These are phyloP conservation scores for Rhegmatorhina hoffmannsi DNA, from an alignment of 2,113 vertebrate species.

Conservation along the genomic window DNA sequence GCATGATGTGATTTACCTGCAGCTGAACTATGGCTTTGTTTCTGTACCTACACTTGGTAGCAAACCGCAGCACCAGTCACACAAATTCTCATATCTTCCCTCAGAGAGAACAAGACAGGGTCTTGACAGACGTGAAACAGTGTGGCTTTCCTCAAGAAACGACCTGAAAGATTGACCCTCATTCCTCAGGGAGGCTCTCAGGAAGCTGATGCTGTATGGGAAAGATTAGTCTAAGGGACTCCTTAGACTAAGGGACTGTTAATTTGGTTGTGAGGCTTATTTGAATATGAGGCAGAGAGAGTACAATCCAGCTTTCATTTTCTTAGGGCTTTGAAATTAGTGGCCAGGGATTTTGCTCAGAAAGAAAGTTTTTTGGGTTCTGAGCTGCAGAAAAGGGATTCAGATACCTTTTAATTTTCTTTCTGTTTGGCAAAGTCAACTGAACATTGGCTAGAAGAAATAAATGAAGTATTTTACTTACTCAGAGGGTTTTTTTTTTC, in stretches of 20 bases:
- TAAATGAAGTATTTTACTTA: not conserved
- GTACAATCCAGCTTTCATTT: not conserved
- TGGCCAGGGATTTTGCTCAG: not conserved
- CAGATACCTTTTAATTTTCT: not conserved
- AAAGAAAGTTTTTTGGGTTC: not conserved
- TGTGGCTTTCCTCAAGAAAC: not conserved
- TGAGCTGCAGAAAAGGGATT: not conserved
- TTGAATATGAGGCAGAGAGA: not conserved
- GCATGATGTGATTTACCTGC: not conserved
- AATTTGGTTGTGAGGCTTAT: not conserved
- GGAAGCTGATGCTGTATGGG: not conserved
- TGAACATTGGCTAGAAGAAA: not conserved
- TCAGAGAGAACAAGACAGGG: not conserved
- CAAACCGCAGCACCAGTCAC: not conserved
- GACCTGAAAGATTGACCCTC: not conserved
- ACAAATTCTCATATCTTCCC: not conserved
- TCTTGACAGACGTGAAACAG: fast-evolving
- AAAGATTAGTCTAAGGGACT: not conserved
- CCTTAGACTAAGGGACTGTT: not conserved
- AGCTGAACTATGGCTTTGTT: not conserved
- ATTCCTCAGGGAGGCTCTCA: not conserved
- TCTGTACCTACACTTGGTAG: not conserved
- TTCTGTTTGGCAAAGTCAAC: not conserved
- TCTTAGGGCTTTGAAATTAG: fast-evolving
- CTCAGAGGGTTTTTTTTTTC: not conserved